These are phyloP conservation scores for Sciurus carolinensis DNA, from an alignment of 2,797 vertebrate species.

Conservation along the genomic window DNA sequence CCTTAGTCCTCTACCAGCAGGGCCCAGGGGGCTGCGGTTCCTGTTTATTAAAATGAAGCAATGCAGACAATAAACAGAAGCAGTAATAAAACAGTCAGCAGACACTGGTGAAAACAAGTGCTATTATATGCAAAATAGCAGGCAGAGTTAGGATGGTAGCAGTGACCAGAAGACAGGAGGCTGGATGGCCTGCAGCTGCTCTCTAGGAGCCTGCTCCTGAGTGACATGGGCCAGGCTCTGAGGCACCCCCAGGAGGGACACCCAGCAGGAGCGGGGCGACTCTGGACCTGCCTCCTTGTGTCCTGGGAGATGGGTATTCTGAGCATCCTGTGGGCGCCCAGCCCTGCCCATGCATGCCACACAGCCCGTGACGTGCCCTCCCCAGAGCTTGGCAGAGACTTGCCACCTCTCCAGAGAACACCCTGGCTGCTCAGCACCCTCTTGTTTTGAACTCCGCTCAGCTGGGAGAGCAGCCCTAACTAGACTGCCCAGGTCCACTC, in stretches of 20 bases:
- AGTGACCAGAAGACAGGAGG: background rate
- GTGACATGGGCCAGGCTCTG: background rate
- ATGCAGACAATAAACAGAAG: too few relatives aligned
- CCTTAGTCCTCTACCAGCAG: background rate
- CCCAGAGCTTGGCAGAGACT: background rate
- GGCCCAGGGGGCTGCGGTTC: fast-evolving
- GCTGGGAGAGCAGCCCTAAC: background rate
- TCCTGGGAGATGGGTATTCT: background rate
- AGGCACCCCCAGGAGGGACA: background rate
- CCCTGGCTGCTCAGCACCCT: background rate
- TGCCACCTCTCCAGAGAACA: background rate
- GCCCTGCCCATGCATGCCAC: background rate
- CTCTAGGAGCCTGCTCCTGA: background rate
- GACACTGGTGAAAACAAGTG: background rate
- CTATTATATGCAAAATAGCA: background rate
- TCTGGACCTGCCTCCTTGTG: background rate
- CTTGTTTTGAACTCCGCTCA: background rate
- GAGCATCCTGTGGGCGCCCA: background rate
- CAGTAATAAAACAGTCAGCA: fast-evolving
- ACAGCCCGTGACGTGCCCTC: background rate
- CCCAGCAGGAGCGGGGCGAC: background rate
- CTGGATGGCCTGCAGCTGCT: background rate
- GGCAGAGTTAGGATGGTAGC: background rate
- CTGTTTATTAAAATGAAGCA: background rate
- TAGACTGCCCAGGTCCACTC: background rate